A percentile compares a stretch with the other conserved stretches of the same genome.
Evolutionary conservation across 92 coral and sea anemone species (phyloP).

Genomic region (Porites cylindrica): DNA sequence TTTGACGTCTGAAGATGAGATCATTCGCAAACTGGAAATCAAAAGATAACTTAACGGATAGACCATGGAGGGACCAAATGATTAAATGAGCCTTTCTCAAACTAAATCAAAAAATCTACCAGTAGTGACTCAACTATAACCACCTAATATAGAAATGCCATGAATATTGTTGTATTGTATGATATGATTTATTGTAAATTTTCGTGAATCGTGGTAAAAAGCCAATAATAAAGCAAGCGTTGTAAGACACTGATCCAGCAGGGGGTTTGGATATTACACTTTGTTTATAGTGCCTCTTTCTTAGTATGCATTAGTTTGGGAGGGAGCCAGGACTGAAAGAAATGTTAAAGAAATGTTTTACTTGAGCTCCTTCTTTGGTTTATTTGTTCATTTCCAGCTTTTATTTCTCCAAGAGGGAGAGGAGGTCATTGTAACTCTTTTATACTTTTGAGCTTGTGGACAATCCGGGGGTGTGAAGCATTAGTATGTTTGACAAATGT

Average conservation of each 20-base stretch:
- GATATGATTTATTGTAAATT: neutral
- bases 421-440: too few species aligned
- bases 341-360: neutral
- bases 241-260: neutral
- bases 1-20: constrained; percentile 55
- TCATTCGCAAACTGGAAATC: neutral
- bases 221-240: neutral
- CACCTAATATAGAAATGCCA: neutral
- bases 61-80: neutral
- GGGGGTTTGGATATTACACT: neutral
- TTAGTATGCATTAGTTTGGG: neutral
- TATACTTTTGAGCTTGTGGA: too few species aligned
- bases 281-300: neutral
- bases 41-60: constrained; percentile 7
- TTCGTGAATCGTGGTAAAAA: neutral
- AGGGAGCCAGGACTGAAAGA: neutral
- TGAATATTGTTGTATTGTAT: neutral
- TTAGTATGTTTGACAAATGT: too few species aligned
- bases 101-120: neutral
- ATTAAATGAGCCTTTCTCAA: neutral
- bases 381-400: too few species aligned
- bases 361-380: neutral
- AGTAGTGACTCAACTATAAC: neutral
- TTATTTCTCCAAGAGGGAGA: too few species aligned
- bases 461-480: too few species aligned